Evolutionary conservation across 2,113 vertebrate genomes (phyloP).

Genomic region (Vombatus ursinus): DNA sequence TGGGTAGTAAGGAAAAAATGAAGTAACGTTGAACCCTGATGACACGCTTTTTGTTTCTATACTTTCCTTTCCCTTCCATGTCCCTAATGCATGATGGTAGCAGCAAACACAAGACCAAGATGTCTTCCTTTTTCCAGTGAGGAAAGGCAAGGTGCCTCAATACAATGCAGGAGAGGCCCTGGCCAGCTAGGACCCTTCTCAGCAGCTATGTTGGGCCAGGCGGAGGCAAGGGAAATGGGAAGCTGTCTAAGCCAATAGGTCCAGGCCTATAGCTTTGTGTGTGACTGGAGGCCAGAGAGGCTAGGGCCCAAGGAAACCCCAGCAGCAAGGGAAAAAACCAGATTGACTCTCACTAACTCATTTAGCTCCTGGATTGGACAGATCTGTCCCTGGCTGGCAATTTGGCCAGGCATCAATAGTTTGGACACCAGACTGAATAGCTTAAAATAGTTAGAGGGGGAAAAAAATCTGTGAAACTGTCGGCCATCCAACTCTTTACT

Average conservation of each 20-base stretch:
- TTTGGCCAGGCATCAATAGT: constrained; percentile 88
- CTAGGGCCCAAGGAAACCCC: constrained; percentile 83
- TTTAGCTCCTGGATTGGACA: constrained; percentile 92
- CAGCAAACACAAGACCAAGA: constrained; percentile 82
- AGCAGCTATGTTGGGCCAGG: constrained; percentile 76
- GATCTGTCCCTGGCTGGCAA: constrained; percentile 89
- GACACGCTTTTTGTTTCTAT: constrained; percentile 51
- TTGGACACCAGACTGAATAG: constrained; percentile 88
- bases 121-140: constrained; percentile 84
- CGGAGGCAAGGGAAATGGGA: constrained; percentile 74
- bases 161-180: constrained; percentile 60
- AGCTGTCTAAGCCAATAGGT: constrained; percentile 76
- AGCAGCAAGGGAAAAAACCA: constrained; percentile 86
- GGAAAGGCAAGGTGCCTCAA: constrained; percentile 74
- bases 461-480: constrained; percentile 83
- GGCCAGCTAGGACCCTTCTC: constrained; percentile 72
- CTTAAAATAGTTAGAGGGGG: constrained; percentile 89
- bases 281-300: constrained; percentile 78
- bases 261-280: constrained; percentile 75
- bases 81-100: constrained; percentile 81
- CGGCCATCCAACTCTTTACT: constrained; percentile 85
- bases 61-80: constrained; percentile 77
- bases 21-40: constrained; percentile 51
- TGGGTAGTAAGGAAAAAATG: not conserved
- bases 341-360: constrained; percentile 92